These are phyloP conservation scores for Bombus pyrosoma DNA, from an alignment of 1,140 invertebrate genomes.

Conservation along the genomic window DNA sequence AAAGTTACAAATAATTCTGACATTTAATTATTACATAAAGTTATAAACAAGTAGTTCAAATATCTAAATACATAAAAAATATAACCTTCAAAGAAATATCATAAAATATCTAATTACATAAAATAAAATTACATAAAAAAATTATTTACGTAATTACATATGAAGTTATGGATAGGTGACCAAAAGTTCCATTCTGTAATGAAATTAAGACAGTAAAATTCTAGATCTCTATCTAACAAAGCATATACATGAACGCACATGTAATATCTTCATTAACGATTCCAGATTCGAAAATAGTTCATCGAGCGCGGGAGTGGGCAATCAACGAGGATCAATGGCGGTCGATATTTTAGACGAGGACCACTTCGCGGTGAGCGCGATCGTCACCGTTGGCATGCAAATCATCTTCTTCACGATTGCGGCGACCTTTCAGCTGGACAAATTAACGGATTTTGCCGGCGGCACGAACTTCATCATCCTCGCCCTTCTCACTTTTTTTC, in stretches of 20 bases:
- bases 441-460: slow-evolving; percentile 95
- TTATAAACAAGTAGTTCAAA: neutral
- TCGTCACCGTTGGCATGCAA: slow-evolving; percentile 94
- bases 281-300: slow-evolving; percentile 58
- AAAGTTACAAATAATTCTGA: neutral
- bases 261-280: slow-evolving; percentile 18
- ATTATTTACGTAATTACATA: neutral
- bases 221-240: neutral
- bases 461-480: slow-evolving; percentile 95
- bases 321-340: slow-evolving; percentile 81
- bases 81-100: neutral
- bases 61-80: neutral
- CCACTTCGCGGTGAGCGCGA: slow-evolving; percentile 93
- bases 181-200: neutral
- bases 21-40: neutral
- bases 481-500: slow-evolving; percentile 92
- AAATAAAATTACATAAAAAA: neutral
- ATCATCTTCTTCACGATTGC: slow-evolving; percentile 94
- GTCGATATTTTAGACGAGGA: slow-evolving; percentile 91
- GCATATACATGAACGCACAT: neutral
- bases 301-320: slow-evolving; percentile 16
- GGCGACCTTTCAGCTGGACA: slow-evolving; percentile 93
- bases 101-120: neutral
- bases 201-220: neutral
- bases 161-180: neutral